These are phyloP conservation scores for Hucho hucho DNA, from an alignment of 2,113 vertebrate genomes.

Conservation along the genomic window DNA sequence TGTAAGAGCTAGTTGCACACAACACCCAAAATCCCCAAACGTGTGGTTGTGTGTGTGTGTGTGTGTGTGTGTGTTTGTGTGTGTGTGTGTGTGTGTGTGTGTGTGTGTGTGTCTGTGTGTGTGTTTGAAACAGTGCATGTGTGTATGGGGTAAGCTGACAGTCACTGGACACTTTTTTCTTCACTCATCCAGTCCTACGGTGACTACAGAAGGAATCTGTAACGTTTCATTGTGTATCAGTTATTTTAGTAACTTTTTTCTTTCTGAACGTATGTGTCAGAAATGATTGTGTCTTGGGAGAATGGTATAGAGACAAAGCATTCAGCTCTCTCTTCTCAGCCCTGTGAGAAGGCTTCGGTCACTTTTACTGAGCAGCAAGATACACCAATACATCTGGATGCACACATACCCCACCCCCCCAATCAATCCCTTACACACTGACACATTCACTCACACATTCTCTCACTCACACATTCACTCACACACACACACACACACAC, in stretches of 20 bases:
- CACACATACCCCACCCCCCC: not conserved
- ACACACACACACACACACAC: no score
- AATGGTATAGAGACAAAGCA: slow-evolving; percentile 69
- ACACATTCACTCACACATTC: slow-evolving; percentile 4
- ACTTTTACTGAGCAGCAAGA: slow-evolving; percentile 54
- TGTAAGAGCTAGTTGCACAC: no score
- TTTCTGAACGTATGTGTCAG: slow-evolving; percentile 53
- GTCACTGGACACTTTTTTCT: no score
- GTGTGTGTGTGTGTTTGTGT: slow-evolving; percentile 6
- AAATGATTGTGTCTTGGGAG: slow-evolving; percentile 63
- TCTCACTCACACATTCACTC: no score
- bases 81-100: slow-evolving; percentile 9
- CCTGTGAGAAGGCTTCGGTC: slow-evolving; percentile 45
- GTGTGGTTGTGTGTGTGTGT: slow-evolving; percentile 6
- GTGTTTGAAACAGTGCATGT: slow-evolving; percentile 3
- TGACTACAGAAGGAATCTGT: no score
- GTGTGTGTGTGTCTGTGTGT: slow-evolving; percentile 1
- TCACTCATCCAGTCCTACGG: no score
- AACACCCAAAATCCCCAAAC: not conserved
- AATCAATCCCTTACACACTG: not conserved
- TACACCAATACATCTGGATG: not conserved
- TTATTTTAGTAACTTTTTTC: not conserved
- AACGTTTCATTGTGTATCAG: no score
- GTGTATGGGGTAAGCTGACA: no score
- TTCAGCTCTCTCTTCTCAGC: slow-evolving; percentile 56